Evolutionary conservation across 1,140 invertebrate genomes (phyloP).

Genomic region (Phenacoccus solenopsis): DNA sequence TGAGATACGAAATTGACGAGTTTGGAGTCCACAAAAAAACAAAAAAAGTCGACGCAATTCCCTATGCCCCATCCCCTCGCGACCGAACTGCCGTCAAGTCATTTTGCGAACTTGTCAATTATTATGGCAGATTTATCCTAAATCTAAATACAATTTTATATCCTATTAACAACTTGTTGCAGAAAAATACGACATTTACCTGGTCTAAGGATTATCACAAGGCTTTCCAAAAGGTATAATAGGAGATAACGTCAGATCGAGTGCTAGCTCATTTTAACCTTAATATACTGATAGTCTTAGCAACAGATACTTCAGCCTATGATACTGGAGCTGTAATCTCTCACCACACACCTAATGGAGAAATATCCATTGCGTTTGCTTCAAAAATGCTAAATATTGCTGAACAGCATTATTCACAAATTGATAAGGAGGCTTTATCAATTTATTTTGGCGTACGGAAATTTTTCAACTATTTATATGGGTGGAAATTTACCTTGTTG

Average conservation of each 20-base stretch:
- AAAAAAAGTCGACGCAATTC: constrained; percentile 31
- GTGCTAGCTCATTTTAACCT: constrained; percentile 33
- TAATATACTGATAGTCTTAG: constrained; percentile 31
- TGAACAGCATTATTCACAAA: constrained; percentile 14
- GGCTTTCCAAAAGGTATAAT: constrained; percentile 29
- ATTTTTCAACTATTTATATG: constrained; percentile 22
- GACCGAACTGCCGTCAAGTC: constrained; percentile 28
- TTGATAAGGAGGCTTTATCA: constrained; percentile 12
- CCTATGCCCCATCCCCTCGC: constrained; percentile 29
- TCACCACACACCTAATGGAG: constrained; percentile 33
- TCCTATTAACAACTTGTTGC: constrained; percentile 30
- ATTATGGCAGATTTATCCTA: constrained; percentile 30
- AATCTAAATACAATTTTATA: too few relatives aligned
- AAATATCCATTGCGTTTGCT: constrained; percentile 36
- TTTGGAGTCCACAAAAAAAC: background rate
- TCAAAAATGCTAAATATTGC: constrained; percentile 28
- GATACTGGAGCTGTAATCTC: constrained; percentile 38
- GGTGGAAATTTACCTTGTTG: constrained; percentile 25
- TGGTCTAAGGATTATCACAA: constrained; percentile 24
- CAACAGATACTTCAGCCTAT: constrained; percentile 37
- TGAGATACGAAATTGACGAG: background rate
- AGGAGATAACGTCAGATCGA: constrained; percentile 24
- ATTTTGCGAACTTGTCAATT: constrained; percentile 31
- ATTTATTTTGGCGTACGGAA: constrained; percentile 19
- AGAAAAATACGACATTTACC: constrained; percentile 21